phyloP scores from a whole-genome alignment of 1,140 invertebrate species.

The Pseudoatta argentina region DNA sequence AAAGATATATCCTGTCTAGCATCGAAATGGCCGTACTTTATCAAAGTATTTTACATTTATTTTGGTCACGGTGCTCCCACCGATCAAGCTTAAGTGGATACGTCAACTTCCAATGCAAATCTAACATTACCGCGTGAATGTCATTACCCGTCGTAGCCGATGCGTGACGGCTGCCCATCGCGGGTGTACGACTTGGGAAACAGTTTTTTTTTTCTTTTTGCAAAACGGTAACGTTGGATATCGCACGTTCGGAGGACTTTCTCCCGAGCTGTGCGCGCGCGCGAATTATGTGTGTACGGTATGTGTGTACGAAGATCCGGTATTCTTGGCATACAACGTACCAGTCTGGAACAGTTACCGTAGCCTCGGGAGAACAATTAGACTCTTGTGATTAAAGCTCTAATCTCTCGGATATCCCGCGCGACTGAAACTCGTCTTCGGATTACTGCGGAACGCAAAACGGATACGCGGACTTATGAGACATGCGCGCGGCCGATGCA shows the following conservation, averaged over 20 bases:
- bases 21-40: not conserved
- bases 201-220: conserved; percentile 14
- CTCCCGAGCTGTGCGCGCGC: conserved; percentile 22
- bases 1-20: not conserved
- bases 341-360: conserved; percentile 58
- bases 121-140: conserved; percentile 26
- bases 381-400: conserved; percentile 51
- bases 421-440: conserved; percentile 60
- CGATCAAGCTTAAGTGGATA: not conserved
- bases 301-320: conserved; percentile 55
- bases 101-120: conserved; percentile 2
- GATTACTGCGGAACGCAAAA: conserved; percentile 37
- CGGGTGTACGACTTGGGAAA: conserved; percentile 1
- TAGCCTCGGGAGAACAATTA: conserved; percentile 54
- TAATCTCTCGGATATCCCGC: conserved; percentile 60
- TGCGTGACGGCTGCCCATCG: conserved; percentile 7
- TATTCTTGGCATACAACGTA: conserved; percentile 55
- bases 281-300: no score
- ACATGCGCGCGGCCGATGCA: not conserved
- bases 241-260: conserved; percentile 62
- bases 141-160: not conserved
- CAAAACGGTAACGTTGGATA: conserved; percentile 52
- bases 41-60: conserved; percentile 43
- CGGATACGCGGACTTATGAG: conserved; percentile 32
- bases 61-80: not conserved